Base-by-base conservation (phyloP, 92 coral and sea anemone genomes). In the Porites cylindrica region DNA sequence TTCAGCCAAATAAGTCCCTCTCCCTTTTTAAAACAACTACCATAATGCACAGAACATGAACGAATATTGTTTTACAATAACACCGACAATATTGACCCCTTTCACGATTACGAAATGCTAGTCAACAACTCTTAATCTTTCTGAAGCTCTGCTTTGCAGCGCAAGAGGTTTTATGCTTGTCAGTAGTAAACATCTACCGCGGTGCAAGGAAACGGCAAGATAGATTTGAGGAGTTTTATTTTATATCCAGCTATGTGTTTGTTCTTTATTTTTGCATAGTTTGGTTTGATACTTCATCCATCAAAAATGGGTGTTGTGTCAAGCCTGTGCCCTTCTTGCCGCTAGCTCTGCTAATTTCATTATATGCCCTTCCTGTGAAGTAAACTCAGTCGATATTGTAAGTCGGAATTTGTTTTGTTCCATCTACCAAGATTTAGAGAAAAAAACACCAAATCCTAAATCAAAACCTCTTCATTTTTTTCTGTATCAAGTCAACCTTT, bases 231-330 rank as follows among this genome's bases (percentile, higher is more conserved):
- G 51, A 38, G 63, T 73, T 50, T 9, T 3, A 21, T 61, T 59
- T 62, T 18, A 19, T 26, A 66, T 32, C 43, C 61, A 61, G 8
- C n/a, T 63, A 75, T 81, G 81, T 83, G 80, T 66, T 51, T 77
- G 80, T 52, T n/a, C 71, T 87, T 64, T 87, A 60, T 65, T 77
- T 82, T 87, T 82, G 74, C 75, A 61, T 70, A 85, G 77, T 87
- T 78, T 91, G 94, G 88, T 87, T 87, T 91, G 85, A 58, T 71
- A 87, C 94, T 85, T 91, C 91, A 82, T 91, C 94, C 88, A 91
- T 91, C 94, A 91, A 80, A 16, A 75, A 43, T 14, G 82, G 32
- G 47, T 19, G 65, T 64, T 23, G 77, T 65, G 88, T 79, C 72
- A 91, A 68, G 82, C 70, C 51, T 54, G 61, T 66, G 81, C 26